Evolutionary conservation across 2,113 vertebrate genomes (phyloP).

Genomic region (Pseudorectes ferrugineus): DNA sequence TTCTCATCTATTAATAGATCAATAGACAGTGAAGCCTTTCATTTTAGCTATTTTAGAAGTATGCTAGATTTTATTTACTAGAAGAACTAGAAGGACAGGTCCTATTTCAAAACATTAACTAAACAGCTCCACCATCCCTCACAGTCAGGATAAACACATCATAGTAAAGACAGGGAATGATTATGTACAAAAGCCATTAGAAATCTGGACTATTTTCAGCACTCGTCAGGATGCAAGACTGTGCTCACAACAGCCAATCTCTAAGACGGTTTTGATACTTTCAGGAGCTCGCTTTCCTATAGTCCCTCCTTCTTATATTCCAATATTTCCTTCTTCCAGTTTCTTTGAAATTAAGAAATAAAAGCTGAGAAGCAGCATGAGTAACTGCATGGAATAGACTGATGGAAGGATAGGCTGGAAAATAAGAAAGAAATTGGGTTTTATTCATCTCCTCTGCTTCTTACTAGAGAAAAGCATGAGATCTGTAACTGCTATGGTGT

Average conservation of each 20-base stretch:
- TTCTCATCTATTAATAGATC: not conserved
- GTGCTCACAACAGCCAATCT: not conserved
- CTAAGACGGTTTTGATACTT: not conserved
- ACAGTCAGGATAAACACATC: not conserved
- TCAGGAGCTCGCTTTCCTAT: not conserved
- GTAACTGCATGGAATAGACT: not conserved
- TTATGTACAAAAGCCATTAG: not conserved
- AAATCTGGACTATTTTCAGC: not conserved
- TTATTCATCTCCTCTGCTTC: not conserved
- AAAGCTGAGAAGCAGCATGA: not conserved
- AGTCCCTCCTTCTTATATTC: not conserved
- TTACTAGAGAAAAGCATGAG: not conserved
- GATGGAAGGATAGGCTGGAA: not conserved
- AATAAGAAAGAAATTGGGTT: not conserved
- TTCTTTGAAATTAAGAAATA: not conserved
- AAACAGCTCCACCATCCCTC: not conserved
- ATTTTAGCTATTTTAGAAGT: not conserved
- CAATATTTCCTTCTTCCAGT: not conserved
- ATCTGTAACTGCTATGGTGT: not conserved
- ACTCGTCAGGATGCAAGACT: not conserved
- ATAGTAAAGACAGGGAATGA: not conserved
- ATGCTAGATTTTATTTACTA: not conserved
- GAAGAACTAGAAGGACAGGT: slow-evolving; percentile 8
- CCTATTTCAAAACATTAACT: not conserved
- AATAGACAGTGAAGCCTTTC: not conserved